phyloP scores from a whole-genome alignment of 2,113 vertebrate species.

The Cranoglanis bouderius region DNA sequence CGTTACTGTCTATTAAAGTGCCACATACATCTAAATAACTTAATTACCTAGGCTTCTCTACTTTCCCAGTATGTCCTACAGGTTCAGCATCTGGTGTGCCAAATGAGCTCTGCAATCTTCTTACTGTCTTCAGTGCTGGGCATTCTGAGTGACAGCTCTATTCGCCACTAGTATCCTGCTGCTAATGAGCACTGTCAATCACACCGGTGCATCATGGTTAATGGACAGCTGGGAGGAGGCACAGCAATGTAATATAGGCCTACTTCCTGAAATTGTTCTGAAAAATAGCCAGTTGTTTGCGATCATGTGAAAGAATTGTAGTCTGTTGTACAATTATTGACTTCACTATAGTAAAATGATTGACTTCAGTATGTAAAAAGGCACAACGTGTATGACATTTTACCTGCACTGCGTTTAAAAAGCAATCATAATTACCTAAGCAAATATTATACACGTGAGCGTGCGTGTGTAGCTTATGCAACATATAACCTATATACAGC shows the following conservation, averaged over 20 bases:
- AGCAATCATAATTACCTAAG: neutral
- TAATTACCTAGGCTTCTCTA: neutral
- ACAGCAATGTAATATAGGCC: neutral
- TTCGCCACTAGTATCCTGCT: constrained; percentile 41
- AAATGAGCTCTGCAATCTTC: constrained; percentile 7
- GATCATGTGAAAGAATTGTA: neutral
- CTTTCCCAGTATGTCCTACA: neutral
- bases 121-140: constrained; percentile 16
- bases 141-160: constrained; percentile 34
- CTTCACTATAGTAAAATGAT: neutral
- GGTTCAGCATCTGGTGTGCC: constrained; percentile 24
- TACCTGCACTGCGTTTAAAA: neutral
- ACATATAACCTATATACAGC: neutral
- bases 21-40: neutral
- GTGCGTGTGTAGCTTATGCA: neutral
- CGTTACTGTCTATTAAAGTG: neutral
- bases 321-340: neutral
- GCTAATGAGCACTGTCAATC: constrained; percentile 31
- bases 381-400: neutral
- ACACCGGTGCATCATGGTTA: constrained; percentile 10
- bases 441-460: neutral
- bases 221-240: constrained; percentile 1
- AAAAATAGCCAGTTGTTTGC: neutral
- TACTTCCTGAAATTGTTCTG: neutral
- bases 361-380: neutral